Conservation (phyloP, 2,113 vertebrate genomes). For the Alexandromys fortis region DNA sequence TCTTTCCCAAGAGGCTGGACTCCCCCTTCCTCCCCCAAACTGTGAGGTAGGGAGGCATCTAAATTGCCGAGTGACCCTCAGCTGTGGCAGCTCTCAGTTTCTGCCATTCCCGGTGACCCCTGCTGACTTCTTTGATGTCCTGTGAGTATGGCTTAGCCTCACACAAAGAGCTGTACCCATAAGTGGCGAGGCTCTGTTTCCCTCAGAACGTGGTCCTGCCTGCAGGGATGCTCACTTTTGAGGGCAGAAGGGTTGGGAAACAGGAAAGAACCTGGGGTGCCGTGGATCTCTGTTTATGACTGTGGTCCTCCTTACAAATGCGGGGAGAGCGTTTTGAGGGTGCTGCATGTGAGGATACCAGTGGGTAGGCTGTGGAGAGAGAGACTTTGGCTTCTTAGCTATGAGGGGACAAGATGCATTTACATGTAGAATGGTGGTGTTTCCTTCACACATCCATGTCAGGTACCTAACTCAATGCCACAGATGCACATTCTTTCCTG, state of each 20-base stretch:
- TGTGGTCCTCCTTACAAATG: neutral
- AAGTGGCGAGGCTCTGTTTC: neutral
- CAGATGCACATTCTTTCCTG: neutral
- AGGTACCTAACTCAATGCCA: neutral
- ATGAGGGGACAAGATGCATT: neutral
- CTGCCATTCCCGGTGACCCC: neutral
- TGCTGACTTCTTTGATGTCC: neutral
- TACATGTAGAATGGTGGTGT: too few species aligned
- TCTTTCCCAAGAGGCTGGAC: neutral
- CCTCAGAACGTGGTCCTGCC: neutral
- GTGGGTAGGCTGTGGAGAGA: neutral
- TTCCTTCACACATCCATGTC: neutral
- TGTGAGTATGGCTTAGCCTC: neutral
- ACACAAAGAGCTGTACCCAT: neutral
- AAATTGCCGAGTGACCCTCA: neutral
- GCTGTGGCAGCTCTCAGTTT: neutral
- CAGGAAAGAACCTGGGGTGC: neutral
- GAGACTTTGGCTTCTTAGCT: neutral
- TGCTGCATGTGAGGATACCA: neutral
- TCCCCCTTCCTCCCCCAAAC: neutral
- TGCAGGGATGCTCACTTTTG: neutral
- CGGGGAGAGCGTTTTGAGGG: neutral
- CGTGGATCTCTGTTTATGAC: neutral
- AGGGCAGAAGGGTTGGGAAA: neutral
- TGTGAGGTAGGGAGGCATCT: neutral